These are phyloP conservation scores for Plutomurus gul DNA, from an alignment of 1,140 invertebrate species.

Conservation along the genomic window DNA sequence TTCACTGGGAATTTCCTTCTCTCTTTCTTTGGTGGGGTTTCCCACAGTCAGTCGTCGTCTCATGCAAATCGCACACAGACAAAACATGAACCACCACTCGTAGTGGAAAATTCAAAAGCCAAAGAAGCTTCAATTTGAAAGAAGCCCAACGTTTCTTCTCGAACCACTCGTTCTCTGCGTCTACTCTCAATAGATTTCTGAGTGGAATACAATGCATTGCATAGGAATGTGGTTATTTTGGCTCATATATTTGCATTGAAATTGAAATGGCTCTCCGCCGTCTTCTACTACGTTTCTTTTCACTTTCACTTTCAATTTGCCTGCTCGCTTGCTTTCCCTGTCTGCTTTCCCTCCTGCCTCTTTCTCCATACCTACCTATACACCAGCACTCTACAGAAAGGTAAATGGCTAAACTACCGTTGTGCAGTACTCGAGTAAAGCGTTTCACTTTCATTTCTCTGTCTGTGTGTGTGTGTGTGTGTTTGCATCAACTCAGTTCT, in stretches of 20 bases:
- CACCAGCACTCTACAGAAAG: not conserved
- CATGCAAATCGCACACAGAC: no score
- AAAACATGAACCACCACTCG: no score
- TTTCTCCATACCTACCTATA: not conserved
- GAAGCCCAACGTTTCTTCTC: no score
- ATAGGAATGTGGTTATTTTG: slow-evolving; percentile 29
- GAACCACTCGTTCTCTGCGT: no score
- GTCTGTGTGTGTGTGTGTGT: no score
- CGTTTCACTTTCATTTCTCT: not conserved
- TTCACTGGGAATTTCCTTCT: no score
- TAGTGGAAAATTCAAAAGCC: no score
- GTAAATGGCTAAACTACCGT: not conserved
- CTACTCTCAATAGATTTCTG: slow-evolving; percentile 6
- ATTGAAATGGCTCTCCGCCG: slow-evolving; percentile 35
- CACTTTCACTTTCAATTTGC: not conserved
- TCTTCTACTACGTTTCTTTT: not conserved
- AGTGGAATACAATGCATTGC: slow-evolving; percentile 24
- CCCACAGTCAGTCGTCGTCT: no score
- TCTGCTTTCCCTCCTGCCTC: not conserved
- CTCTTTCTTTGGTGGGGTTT: no score
- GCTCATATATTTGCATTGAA: slow-evolving; percentile 44
- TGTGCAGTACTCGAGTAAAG: not conserved
- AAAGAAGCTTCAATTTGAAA: no score
- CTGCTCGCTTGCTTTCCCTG: not conserved
- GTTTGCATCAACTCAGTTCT: not conserved